Evolutionary conservation across 2,888 invertebrate genomes (phyloP), one percentile per base, ranked within the genome.

Genomic region (Biston betularia): DNA sequence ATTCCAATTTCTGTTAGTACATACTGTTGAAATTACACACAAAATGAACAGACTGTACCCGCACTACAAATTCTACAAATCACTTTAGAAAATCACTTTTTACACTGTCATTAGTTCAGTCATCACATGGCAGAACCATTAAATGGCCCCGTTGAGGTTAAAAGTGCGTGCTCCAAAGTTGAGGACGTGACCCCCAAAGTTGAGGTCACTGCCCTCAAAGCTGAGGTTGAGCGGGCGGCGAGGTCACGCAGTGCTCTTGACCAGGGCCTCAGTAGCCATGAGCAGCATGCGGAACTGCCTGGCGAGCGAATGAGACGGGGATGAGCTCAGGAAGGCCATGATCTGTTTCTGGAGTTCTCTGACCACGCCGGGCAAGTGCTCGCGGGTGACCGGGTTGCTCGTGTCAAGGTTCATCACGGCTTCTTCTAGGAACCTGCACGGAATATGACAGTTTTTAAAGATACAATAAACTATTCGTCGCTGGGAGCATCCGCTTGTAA

Each of bases 381-480:
- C 98, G 71, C 96, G 95, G 0, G 97, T 97, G 55, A 97, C 95
- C 0, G 96, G 95, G 90, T 97, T 96, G 11, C 91, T 92, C 5
- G 95, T 94, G 88, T 98, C 97, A 66, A 98, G 92, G 83, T 96
- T 97, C 89, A 98, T 95, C 65, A 98, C 95, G 0, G 98, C 98
- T 84, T 98, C 98, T 80, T 97, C 96, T 65, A 98, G 93, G 93
- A 97, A 98, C 81, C 98, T 98, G 89, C n/a, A 85, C 44, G 38
- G 14, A 8, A 45, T 2, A 45, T 0, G 33, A 48, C 11, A 24
- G 0, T 11, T 10, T 48, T 33, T 6, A 10, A 48, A 1, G 48
- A 0, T 24, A 24, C 24, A 44, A 6, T n/a, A n/a, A n/a, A 5
- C 8, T 38, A 38, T 6, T 3, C 24, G 1, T 24, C 24, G 3